A percentile compares a stretch with the other conserved stretches of the same genome.
Conservation (phyloP, 2,113 vertebrate genomes). For the Microtus montanus region DNA sequence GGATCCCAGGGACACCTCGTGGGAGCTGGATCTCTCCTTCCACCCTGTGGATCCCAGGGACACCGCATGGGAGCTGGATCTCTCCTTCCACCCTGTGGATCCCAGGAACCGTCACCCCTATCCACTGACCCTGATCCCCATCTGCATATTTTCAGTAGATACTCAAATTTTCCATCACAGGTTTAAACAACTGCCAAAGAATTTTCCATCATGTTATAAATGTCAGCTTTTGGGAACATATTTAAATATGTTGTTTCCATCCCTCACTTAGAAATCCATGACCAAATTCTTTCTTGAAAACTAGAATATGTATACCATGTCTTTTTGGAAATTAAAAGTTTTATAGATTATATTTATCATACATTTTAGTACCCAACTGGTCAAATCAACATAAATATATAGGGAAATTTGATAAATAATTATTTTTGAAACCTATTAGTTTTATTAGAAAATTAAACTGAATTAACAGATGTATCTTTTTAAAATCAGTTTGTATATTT, state of each 20-base stretch:
- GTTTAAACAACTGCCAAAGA: slow-evolving; percentile 33
- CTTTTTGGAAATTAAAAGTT: slow-evolving; percentile 29
- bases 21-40: no score
- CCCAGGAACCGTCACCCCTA: neutral
- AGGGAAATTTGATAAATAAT: slow-evolving; percentile 34
- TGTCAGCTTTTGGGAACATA: slow-evolving; percentile 16
- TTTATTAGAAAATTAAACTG: slow-evolving; percentile 28
- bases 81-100: neutral
- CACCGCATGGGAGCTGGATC: neutral
- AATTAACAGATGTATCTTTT: neutral
- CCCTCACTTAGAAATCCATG: slow-evolving; percentile 30
- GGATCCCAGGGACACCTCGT: neutral
- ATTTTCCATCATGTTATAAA: neutral
- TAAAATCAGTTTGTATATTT: neutral
- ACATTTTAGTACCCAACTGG: slow-evolving; percentile 1
- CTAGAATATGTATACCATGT: neutral
- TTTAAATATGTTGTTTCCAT: neutral
- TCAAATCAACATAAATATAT: slow-evolving; percentile 5
- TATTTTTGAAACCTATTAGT: neutral
- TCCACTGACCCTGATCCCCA: neutral
- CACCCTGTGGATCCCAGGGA: no score
- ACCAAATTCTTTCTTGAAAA: slow-evolving; percentile 7
- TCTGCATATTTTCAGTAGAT: slow-evolving; percentile 33
- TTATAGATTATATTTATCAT: neutral
- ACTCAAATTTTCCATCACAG: slow-evolving; percentile 10